Base-by-base conservation (phyloP, 1,140 invertebrate genomes). In the Habropoda laboriosa region DNA sequence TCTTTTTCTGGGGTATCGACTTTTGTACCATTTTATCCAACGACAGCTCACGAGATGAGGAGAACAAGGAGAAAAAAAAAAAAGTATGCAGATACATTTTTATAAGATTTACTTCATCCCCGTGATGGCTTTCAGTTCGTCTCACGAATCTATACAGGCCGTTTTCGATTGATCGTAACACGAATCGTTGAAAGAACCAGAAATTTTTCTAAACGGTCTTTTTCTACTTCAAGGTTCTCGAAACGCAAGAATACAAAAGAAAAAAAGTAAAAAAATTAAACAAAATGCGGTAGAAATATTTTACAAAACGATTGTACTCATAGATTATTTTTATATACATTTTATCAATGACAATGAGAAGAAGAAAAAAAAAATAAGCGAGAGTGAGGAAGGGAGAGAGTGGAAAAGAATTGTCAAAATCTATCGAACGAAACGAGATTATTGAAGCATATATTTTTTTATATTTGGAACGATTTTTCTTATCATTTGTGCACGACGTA, bases 241-340 rank as follows among this genome's bases (percentile, higher is more conserved):
- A 88, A 79, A 87, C 12, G 53, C 42, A 67, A n/a, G 21, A 51
- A 51, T n/a, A 21, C 12, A 49, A 53, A 53, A 57, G 68, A 75
- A 68, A 60, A 71, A 61, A 76, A 66, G 0, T 5, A 49, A 10
- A 49, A 55, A 73, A 81, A 76, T 82, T 49, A 86, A 53, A 74
- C 27, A 38, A 78, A 27, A 80, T 67, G 30, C 21, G 68, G 66
- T 88, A 79, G 32, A 67, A n/a, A 85, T 82, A 87, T 88, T 87
- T 87, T 86, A 82, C 78, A 88, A 81, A 83, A 86, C 71, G 64
- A 87, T 85, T 91, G 84, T 90, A 89, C 74, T 83, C 82, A 85
- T 86, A 88, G 76, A 89, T 88, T 91, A 91, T 91, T 91, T 91
- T 91, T 91, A 84, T 91, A 91, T 85, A 82, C 79, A 86, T 89